Percentiles rank a stretch among this genome's conserved stretches.
phyloP scores from a whole-genome alignment of 2,888 invertebrate genomes.

The Diaprepes abbreviatus region DNA sequence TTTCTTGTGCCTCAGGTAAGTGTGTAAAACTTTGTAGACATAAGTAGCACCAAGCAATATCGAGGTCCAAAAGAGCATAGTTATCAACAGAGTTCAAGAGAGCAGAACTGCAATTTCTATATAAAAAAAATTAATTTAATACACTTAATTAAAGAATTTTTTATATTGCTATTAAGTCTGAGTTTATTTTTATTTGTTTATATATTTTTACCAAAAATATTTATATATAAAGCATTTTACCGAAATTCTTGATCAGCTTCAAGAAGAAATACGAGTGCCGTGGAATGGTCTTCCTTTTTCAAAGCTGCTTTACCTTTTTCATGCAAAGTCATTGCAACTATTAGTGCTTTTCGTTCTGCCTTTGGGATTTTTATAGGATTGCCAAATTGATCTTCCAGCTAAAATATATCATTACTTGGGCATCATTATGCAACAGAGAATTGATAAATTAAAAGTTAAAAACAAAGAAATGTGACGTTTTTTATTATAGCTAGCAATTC shows the following conservation, averaged over 20 bases:
- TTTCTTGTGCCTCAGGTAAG: constrained; percentile 79
- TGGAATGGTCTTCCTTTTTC: constrained; percentile 75
- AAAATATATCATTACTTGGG: no score
- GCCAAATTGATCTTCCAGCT: constrained; percentile 86
- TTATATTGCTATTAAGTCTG: no score
- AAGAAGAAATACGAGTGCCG: constrained; percentile 80
- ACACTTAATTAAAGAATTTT: no score
- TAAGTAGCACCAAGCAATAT: constrained; percentile 92
- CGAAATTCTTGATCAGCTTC: constrained; percentile 83
- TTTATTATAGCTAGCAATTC: no score
- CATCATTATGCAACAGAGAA: no score
- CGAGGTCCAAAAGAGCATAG: constrained; percentile 85
- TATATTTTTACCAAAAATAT: not conserved
- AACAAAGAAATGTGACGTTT: no score
- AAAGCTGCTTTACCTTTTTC: constrained; percentile 82
- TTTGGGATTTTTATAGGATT: constrained; percentile 79
- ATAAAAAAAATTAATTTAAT: not conserved
- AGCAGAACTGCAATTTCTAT: constrained; percentile 75
- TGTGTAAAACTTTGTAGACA: constrained; percentile 80
- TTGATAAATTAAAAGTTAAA: no score
- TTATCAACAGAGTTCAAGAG: constrained; percentile 83
- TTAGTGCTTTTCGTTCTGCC: constrained; percentile 77
- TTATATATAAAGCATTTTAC: constrained; percentile 59
- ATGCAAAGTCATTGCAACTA: constrained; percentile 84
- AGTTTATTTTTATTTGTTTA: not conserved